phyloP scores from a whole-genome alignment of 2,797 vertebrate genomes.

The Miichthys miiuy region DNA sequence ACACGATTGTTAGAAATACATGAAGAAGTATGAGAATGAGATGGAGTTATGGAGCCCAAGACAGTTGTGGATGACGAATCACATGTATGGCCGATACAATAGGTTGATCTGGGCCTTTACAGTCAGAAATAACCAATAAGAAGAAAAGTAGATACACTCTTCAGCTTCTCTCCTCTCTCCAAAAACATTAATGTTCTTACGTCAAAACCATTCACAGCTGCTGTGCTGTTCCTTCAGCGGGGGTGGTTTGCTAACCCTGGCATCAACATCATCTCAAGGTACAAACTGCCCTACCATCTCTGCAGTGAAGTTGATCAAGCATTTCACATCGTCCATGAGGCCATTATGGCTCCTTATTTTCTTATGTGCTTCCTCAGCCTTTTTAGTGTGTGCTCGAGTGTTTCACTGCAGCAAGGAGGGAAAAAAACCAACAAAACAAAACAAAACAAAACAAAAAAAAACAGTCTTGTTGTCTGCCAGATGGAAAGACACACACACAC shows the following conservation, averaged over 20 bases:
- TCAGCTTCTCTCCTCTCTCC: background rate
- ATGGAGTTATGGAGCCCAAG: too few relatives aligned
- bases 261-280: constrained; percentile 8
- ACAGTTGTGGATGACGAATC: too few relatives aligned
- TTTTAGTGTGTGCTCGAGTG: constrained; percentile 38
- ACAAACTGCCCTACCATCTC: constrained; percentile 2
- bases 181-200: background rate
- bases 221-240: background rate
- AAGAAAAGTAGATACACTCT: background rate
- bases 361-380: constrained; percentile 46
- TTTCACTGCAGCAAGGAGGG: constrained; percentile 38
- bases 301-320: constrained; percentile 43
- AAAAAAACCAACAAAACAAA: background rate
- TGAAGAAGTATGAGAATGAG: too few relatives aligned
- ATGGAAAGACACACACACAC: constrained; percentile 42
- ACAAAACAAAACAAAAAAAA: background rate
- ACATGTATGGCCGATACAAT: too few relatives aligned
- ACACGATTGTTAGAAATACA: too few relatives aligned
- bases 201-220: background rate
- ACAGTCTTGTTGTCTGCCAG: constrained; percentile 57
- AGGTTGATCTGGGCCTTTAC: too few relatives aligned
- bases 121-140: background rate
- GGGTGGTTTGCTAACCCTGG: background rate
- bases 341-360: constrained; percentile 46
- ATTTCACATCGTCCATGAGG: constrained; percentile 28